phyloP scores from a whole-genome alignment of 2,797 vertebrate species.

The Mus caroli region DNA sequence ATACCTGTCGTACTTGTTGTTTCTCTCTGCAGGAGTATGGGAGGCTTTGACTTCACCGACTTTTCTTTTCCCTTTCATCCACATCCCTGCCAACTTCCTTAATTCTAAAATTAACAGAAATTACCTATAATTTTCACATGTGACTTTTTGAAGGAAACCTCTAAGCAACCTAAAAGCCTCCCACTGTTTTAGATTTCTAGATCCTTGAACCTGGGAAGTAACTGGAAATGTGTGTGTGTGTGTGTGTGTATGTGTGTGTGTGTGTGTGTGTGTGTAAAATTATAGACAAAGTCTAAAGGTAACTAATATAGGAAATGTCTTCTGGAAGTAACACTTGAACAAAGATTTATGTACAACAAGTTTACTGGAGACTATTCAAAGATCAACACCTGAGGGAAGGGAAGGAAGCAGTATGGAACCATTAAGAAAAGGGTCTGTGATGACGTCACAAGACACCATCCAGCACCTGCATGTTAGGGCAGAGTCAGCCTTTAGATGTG shows the following conservation, averaged over 20 bases:
- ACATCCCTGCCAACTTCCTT: not conserved
- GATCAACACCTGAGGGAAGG: not conserved
- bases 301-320: not conserved
- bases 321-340: not conserved
- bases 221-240: not conserved
- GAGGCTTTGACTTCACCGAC: not conserved
- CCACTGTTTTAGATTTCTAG: slow-evolving; percentile 1
- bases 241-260: not conserved
- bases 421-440: not conserved
- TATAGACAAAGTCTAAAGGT: not conserved
- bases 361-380: not conserved
- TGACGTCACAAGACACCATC: not conserved
- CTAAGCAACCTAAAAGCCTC: not conserved
- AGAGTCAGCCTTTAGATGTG: not conserved
- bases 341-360: not conserved
- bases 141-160: slow-evolving; percentile 53
- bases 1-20: not conserved
- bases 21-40: not conserved
- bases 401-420: not conserved
- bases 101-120: slow-evolving; percentile 62
- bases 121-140: not conserved
- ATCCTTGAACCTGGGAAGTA: not conserved
- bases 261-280: not conserved
- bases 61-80: not conserved
- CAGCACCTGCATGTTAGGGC: not conserved